A percentile compares a stretch with the other conserved stretches of the same genome.
These are phyloP conservation scores for Gymnodraco acuticeps DNA, from an alignment of 2,797 vertebrate genomes.

Conservation along the genomic window DNA sequence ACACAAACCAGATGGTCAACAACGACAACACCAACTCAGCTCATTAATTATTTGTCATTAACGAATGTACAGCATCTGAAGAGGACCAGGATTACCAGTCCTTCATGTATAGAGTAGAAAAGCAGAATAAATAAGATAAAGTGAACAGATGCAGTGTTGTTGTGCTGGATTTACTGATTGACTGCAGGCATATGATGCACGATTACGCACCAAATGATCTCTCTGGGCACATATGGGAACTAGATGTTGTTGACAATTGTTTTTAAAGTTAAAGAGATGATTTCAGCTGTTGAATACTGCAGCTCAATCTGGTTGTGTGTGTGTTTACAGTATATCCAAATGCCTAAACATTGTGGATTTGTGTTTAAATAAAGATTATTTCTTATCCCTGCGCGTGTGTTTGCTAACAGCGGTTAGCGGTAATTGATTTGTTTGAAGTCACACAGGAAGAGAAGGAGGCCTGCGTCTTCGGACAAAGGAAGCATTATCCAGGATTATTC, in stretches of 20 bases:
- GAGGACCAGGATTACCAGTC: slow-evolving; percentile 31
- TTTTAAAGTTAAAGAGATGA: background rate
- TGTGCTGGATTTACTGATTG: slow-evolving; percentile 35
- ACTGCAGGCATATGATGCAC: slow-evolving; percentile 46
- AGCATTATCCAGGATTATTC: slow-evolving; percentile 68
- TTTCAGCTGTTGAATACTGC: background rate
- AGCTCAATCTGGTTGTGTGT: background rate
- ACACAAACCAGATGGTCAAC: slow-evolving; percentile 43
- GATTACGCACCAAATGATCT: slow-evolving; percentile 24
- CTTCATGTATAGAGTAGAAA: slow-evolving; percentile 7
- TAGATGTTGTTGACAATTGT: too few species aligned
- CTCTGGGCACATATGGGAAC: slow-evolving; percentile 1
- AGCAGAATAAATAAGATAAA: background rate
- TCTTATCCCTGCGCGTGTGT: slow-evolving; percentile 14
- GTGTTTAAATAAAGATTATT: slow-evolving; percentile 18
- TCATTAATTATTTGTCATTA: slow-evolving; percentile 53
- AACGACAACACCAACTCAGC: slow-evolving; percentile 17
- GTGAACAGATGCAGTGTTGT: slow-evolving; percentile 31
- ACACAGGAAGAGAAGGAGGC: slow-evolving; percentile 32
- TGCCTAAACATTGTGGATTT: background rate
- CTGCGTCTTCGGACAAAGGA: slow-evolving; percentile 63
- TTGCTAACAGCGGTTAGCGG: slow-evolving; percentile 6
- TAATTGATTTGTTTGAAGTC: slow-evolving; percentile 74
- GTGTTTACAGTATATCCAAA: too few species aligned
- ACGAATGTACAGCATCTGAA: slow-evolving; percentile 52